phyloP scores from a whole-genome alignment of 2,797 vertebrate genomes.

The Yasuhikotakia modesta region DNA sequence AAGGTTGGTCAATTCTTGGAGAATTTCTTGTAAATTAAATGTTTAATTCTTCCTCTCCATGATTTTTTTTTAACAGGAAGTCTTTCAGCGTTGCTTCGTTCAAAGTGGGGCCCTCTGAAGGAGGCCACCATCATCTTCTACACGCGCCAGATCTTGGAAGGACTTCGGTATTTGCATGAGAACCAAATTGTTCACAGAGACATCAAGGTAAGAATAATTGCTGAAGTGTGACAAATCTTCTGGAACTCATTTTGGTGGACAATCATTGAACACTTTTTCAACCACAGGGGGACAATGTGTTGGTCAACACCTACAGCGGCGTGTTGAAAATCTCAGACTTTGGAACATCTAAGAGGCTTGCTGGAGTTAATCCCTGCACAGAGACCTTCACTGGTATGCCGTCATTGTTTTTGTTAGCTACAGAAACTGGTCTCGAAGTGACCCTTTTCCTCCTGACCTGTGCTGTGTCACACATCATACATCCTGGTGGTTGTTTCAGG shows the following conservation, averaged over 20 bases:
- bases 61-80: constrained; percentile 79
- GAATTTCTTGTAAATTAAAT: no score
- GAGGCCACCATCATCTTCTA: constrained; percentile 98
- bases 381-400: constrained; percentile 95
- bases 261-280: not conserved
- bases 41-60: not conserved
- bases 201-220: constrained; percentile 87
- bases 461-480: constrained; percentile 25
- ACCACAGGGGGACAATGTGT: constrained; percentile 92
- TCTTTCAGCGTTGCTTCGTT: constrained; percentile 93
- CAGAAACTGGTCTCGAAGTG: not conserved
- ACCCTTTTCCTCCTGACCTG: constrained; percentile 11
- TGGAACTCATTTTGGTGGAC: not conserved
- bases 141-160: constrained; percentile 96
- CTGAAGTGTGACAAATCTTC: not conserved
- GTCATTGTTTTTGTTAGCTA: not conserved
- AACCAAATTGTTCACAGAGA: constrained; percentile 99
- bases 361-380: constrained; percentile 97
- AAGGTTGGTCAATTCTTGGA: no score
- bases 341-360: constrained; percentile 95
- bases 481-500: not conserved
- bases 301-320: constrained; percentile 99
- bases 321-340: constrained; percentile 99
- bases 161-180: constrained; percentile 96
- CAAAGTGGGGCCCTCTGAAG: constrained; percentile 98